Evolutionary conservation across 1,140 invertebrate species (phyloP), one percentile per base, ranked within the genome.

Genomic region (Drosophila malerkotliana): DNA sequence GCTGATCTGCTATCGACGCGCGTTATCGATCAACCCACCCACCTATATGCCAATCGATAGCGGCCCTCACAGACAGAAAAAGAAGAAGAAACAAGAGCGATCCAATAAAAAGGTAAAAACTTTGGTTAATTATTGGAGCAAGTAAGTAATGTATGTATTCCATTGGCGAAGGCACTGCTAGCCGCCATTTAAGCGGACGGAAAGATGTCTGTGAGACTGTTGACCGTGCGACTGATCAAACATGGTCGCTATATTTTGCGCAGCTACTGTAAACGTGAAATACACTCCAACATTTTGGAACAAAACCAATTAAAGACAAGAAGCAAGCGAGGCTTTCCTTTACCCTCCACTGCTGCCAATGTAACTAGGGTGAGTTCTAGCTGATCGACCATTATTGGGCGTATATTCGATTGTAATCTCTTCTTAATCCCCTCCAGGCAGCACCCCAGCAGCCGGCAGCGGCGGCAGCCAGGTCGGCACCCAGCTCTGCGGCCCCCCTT

Each of bases 191-290:
- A 28, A 54, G 52, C 72, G 45, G 56, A 55, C 41, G 58, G 47
- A 62, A 93, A 93, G 14, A 94, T 94, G 93, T 94, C 93, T 80
- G 92, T 94, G 79, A 92, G 93, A 78, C 84, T 92, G 49, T 78
- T 90, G 30, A 92, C 92, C 28, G 80, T 92, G 79, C 93, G 93
- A 90, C 82, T 94, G 15, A 59, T 93, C 72, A 93, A 94, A 93
- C 93, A 94, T 94, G 93, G 93, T 94, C 93, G 93, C 71, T 85
- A 92, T 63, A 71, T 93, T 74, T 45, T 93, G 49, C 93, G 92
- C 63, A 91, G 90, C 69, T 77, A 93, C 56, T 92, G 91, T 77
- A 93, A 92, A 84, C 91, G 92, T 76, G 92, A 93, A 60, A 90
- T 90, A 83, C 87, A 91, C 67, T 92, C 92, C 93, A 93, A 93